Conservation (phyloP, 2,888 invertebrate species). For the Drosophila basisetae region DNA sequence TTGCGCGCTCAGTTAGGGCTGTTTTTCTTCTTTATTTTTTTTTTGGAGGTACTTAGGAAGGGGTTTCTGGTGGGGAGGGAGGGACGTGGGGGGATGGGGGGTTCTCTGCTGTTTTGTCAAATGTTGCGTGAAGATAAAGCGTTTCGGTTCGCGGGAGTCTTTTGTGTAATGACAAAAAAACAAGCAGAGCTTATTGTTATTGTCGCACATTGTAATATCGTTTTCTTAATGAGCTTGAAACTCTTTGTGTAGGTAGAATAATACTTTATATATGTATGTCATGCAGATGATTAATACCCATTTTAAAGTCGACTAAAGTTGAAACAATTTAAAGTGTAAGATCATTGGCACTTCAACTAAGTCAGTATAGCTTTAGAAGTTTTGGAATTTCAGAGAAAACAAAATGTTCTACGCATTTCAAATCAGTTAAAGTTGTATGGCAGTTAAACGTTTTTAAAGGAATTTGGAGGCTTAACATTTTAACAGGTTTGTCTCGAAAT, state of each 20-base stretch:
- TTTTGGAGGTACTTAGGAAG: neutral
- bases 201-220: constrained; percentile 7
- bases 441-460: neutral
- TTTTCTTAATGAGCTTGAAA: constrained; percentile 40
- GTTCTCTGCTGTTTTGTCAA: constrained; percentile 60
- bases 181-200: constrained; percentile 53
- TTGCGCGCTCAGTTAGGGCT: constrained; percentile 6
- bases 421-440: neutral
- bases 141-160: constrained; percentile 22
- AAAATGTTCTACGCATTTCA: neutral
- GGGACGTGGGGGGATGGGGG: neutral
- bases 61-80: neutral
- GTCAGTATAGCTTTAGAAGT: neutral
- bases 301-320: neutral
- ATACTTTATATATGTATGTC: neutral
- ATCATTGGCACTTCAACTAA: neutral
- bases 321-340: neutral
- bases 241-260: constrained; percentile 7
- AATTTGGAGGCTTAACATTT: neutral
- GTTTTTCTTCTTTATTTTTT: neutral
- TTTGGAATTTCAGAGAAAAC: neutral
- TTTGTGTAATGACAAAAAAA: constrained; percentile 37
- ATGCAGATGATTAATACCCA: constrained; percentile 4
- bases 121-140: constrained; percentile 74
- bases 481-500: neutral